These are phyloP conservation scores for Calliopum simillimum DNA, from an alignment of 2,888 invertebrate species.

Conservation along the genomic window DNA sequence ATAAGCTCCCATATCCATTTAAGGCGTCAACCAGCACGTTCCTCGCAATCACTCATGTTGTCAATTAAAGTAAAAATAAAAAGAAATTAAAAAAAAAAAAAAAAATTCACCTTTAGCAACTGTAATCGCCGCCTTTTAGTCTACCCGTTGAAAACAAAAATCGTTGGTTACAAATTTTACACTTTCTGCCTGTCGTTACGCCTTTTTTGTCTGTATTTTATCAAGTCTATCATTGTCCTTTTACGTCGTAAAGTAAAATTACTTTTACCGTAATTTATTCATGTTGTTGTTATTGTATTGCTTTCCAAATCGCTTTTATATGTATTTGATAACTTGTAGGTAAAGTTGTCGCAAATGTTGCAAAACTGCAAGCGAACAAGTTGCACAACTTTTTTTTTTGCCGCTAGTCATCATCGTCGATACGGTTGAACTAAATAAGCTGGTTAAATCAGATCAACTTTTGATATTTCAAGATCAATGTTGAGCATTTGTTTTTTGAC, in stretches of 20 bases:
- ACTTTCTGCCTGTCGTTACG: background rate
- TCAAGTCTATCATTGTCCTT: constrained; percentile 17
- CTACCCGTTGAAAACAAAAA: background rate
- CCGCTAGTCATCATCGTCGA: background rate
- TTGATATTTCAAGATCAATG: constrained; percentile 28
- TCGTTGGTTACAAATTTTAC: background rate
- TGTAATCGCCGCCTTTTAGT: too few relatives aligned
- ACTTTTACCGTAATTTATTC: background rate
- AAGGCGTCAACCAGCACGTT: background rate
- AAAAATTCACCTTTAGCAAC: too few relatives aligned
- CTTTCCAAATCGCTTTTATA: background rate
- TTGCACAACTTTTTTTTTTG: constrained; percentile 18
- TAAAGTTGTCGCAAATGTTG: background rate
- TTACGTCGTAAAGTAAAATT: constrained; percentile 8
- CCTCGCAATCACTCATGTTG: background rate
- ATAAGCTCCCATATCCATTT: too few relatives aligned
- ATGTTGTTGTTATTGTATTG: background rate
- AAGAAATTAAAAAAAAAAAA: background rate
- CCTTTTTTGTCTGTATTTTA: too few relatives aligned
- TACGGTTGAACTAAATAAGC: background rate
- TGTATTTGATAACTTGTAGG: too few relatives aligned
- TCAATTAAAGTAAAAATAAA: background rate
- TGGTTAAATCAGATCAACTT: constrained; percentile 8
- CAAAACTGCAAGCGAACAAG: constrained; percentile 8
- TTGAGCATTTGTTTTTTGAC: background rate